Conservation (phyloP, 2,797 vertebrate species). For the Crocodylus rhombifer region DNA sequence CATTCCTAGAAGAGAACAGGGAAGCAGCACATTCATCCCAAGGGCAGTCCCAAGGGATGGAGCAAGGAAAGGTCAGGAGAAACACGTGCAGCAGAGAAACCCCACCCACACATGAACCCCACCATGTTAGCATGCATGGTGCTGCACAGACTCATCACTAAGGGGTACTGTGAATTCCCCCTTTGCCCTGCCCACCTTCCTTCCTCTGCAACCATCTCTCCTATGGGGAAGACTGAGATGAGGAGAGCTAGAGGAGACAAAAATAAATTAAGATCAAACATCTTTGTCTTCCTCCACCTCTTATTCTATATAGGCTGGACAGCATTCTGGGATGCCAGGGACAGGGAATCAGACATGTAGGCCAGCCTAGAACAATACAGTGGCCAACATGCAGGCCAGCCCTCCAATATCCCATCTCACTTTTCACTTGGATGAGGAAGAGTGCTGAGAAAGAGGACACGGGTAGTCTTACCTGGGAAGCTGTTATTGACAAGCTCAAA, state of each 20-base stretch:
- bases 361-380: fast-evolving
- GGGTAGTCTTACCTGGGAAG: slow-evolving; percentile 86
- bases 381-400: no score
- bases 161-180: background rate
- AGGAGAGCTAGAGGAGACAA: background rate
- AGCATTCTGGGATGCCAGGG: background rate
- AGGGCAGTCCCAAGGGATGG: background rate
- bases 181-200: background rate
- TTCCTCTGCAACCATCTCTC: background rate
- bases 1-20: background rate
- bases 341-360: background rate
- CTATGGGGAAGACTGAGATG: background rate
- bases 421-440: background rate
- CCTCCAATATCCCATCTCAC: fast-evolving
- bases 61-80: background rate
- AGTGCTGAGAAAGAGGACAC: background rate
- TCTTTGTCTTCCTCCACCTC: no score
- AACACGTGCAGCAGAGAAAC: background rate
- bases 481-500: slow-evolving; percentile 88
- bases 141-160: background rate
- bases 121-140: background rate
- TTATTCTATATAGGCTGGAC: no score
- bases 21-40: background rate
- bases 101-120: background rate
- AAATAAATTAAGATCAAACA: no score